Percentiles rank a stretch among this genome's conserved stretches.
Evolutionary conservation across 2,888 invertebrate genomes (phyloP).

Genomic region (Aporophyla lueneburgensis): DNA sequence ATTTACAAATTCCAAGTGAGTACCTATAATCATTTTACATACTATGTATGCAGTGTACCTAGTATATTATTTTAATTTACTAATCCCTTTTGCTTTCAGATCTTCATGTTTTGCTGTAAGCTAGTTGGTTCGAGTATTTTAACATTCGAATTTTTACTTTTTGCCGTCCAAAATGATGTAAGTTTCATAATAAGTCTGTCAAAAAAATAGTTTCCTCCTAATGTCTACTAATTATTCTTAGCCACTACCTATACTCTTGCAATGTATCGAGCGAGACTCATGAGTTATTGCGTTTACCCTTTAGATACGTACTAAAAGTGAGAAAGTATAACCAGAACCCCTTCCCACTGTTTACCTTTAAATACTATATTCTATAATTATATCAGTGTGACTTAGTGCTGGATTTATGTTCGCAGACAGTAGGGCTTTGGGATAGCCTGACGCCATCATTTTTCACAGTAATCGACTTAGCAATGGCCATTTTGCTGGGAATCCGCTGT

Average conservation of each 20-base stretch:
- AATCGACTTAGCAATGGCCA: slow-evolving; percentile 66
- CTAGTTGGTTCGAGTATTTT: slow-evolving; percentile 71
- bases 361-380: not conserved
- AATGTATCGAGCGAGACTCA: too few relatives aligned
- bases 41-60: too few relatives aligned
- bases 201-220: not conserved
- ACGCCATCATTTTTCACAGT: slow-evolving; percentile 63
- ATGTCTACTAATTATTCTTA: not conserved
- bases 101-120: slow-evolving; percentile 74
- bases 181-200: slow-evolving; percentile 41
- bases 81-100: slow-evolving; percentile 65
- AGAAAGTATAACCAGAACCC: not conserved
- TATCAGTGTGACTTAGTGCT: not conserved
- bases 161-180: slow-evolving; percentile 74
- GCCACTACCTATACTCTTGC: too few relatives aligned
- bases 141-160: slow-evolving; percentile 73
- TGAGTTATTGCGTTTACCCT: not conserved
- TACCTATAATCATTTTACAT: slow-evolving; percentile 1
- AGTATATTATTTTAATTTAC: not conserved
- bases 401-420: slow-evolving; percentile 37
- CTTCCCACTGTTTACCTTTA: not conserved
- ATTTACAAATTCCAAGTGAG: slow-evolving; percentile 75
- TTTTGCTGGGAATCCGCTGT: slow-evolving; percentile 73
- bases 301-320: not conserved
- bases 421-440: slow-evolving; percentile 62